Conservation (phyloP, 2,113 vertebrate genomes). For the Cebus imitator region DNA sequence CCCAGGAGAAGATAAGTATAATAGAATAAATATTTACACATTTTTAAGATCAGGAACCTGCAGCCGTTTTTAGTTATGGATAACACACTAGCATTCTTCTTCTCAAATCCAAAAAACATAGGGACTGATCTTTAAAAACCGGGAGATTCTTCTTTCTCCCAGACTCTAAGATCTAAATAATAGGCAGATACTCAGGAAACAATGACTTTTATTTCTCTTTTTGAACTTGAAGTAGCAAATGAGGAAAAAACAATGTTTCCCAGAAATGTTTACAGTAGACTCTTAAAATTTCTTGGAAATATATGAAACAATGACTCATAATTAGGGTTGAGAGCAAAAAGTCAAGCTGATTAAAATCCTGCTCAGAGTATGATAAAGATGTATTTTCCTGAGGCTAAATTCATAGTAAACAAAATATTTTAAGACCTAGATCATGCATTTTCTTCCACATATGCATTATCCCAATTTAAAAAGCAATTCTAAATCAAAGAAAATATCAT, state of each 20-base stretch:
- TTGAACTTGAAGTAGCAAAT: slow-evolving; percentile 10
- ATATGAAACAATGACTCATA: not conserved
- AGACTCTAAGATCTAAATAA: not conserved
- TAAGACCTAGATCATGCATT: not conserved
- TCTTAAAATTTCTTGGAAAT: not conserved
- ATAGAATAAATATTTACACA: slow-evolving; percentile 13
- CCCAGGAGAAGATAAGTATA: not conserved
- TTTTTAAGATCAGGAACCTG: slow-evolving; percentile 31
- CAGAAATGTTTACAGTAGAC: not conserved
- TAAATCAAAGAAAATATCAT: not conserved
- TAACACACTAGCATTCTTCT: not conserved
- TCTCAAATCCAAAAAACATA: not conserved
- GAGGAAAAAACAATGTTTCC: not conserved
- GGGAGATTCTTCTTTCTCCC: not conserved
- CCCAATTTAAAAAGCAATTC: not conserved
- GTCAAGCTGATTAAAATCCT: slow-evolving; percentile 35
- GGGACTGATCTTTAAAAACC: not conserved
- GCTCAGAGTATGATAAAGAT: not conserved
- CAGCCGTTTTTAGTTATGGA: not conserved
- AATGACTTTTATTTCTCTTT: not conserved
- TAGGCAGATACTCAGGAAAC: not conserved
- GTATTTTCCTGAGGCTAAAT: not conserved
- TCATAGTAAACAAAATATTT: slow-evolving; percentile 21
- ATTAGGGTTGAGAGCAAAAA: not conserved
- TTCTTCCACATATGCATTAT: not conserved